phyloP scores from a whole-genome alignment of 1,140 invertebrate species.

The Pseudoatta argentina region DNA sequence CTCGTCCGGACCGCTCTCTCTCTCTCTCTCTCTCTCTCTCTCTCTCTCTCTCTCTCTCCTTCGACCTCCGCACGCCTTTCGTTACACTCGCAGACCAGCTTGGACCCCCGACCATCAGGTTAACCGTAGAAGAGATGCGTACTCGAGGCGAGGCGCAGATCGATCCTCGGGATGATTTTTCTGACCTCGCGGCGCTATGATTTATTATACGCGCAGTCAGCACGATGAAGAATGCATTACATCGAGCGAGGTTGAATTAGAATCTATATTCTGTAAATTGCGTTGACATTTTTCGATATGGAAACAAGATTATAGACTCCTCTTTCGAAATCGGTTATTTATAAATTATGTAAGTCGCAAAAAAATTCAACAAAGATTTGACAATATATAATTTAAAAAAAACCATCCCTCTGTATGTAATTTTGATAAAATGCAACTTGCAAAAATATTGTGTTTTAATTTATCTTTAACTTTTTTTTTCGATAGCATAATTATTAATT shows the following conservation, averaged over 20 bases:
- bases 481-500: neutral
- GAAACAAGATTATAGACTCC: neutral
- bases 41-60: conserved; percentile 8
- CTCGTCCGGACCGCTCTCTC: conserved; percentile 6
- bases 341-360: neutral
- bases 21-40: neutral
- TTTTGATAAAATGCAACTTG: neutral
- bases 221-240: conserved; percentile 15
- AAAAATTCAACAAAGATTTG: neutral
- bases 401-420: neutral
- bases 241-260: neutral
- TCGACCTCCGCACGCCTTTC: conserved; percentile 31
- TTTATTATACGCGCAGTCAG: conserved; percentile 39
- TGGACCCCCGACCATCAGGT: conserved; percentile 39
- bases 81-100: conserved; percentile 38
- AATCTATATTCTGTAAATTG: neutral
- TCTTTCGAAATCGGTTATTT: neutral
- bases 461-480: neutral
- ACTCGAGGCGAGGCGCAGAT: conserved; percentile 46
- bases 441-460: neutral
- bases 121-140: conserved; percentile 54
- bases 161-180: conserved; percentile 54
- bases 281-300: neutral
- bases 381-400: neutral
- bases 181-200: conserved; percentile 49